These are phyloP conservation scores for Diorhabda sublineata DNA, from an alignment of 1,140 invertebrate genomes.

Conservation along the genomic window DNA sequence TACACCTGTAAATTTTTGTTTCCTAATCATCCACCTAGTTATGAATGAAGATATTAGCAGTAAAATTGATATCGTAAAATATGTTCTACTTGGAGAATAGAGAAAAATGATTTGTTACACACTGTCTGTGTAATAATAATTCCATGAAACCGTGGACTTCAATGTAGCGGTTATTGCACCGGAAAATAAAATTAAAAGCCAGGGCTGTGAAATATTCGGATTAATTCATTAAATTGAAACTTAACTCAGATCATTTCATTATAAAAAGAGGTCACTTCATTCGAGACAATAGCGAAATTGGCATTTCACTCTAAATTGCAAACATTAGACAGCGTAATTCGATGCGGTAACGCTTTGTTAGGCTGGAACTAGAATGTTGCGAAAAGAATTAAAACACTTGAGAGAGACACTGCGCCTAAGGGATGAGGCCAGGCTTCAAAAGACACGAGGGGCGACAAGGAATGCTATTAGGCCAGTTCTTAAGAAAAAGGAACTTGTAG, in stretches of 20 bases:
- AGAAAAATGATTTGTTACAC: too few relatives aligned
- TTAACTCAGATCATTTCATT: not conserved
- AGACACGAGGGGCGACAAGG: not conserved
- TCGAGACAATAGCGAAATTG: conserved; percentile 16
- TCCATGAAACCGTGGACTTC: too few relatives aligned
- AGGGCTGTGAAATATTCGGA: not conserved
- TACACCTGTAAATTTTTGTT: too few relatives aligned
- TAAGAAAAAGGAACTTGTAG: not conserved
- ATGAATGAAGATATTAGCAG: too few relatives aligned
- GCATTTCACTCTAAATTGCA: conserved; percentile 11
- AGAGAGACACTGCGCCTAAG: conserved; percentile 23
- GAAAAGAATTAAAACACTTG: conserved; percentile 31
- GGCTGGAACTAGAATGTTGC: conserved; percentile 21
- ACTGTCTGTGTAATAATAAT: too few relatives aligned
- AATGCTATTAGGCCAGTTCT: not conserved
- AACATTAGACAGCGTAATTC: conserved; percentile 28
- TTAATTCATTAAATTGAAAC: not conserved
- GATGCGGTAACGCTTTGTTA: conserved; percentile 27
- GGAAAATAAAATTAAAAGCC: not conserved
- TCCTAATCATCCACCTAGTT: too few relatives aligned
- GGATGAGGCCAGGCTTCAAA: conserved; percentile 21
- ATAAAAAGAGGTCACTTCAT: conserved; percentile 1
- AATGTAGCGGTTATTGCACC: too few relatives aligned
- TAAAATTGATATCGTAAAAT: too few relatives aligned
- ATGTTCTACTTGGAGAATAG: too few relatives aligned